phyloP scores from a whole-genome alignment of 2,797 vertebrate genomes.

The Anolis apletophallus region DNA sequence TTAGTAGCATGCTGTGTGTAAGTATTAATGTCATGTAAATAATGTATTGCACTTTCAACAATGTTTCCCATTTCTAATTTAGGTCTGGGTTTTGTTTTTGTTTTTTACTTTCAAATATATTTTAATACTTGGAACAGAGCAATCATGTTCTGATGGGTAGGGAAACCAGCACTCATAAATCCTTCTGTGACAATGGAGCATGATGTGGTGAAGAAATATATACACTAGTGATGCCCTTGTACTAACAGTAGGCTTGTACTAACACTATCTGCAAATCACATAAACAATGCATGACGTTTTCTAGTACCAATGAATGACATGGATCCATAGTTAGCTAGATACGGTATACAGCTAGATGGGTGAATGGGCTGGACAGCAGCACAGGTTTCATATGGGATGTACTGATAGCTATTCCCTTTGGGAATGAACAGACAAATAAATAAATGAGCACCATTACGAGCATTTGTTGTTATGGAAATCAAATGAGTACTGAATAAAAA shows the following conservation, averaged over 20 bases:
- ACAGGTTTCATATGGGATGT: not conserved
- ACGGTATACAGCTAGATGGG: not conserved
- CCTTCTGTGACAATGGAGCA: not conserved
- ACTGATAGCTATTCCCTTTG: not conserved
- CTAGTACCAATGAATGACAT: not conserved
- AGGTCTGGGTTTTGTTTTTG: not conserved
- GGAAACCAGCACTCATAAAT: not conserved
- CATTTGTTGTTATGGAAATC: constrained; percentile 8
- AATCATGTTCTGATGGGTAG: not conserved
- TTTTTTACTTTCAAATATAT: not conserved
- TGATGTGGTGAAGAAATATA: not conserved
- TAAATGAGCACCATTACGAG: not conserved
- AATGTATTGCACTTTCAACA: not conserved
- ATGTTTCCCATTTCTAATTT: not conserved
- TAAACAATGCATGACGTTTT: not conserved
- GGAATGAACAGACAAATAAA: not conserved
- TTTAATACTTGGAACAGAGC: not conserved
- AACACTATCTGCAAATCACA: not conserved
- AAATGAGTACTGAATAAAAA: not conserved
- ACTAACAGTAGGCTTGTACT: not conserved
- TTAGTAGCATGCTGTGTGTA: too few species aligned
- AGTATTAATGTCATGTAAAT: too few species aligned
- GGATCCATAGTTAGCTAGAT: not conserved
- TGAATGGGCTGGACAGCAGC: not conserved
- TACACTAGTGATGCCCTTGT: not conserved